Percentiles rank a stretch among this genome's conserved stretches.
phyloP scores from a whole-genome alignment of 2,113 vertebrate species.

The Panthera leo region DNA sequence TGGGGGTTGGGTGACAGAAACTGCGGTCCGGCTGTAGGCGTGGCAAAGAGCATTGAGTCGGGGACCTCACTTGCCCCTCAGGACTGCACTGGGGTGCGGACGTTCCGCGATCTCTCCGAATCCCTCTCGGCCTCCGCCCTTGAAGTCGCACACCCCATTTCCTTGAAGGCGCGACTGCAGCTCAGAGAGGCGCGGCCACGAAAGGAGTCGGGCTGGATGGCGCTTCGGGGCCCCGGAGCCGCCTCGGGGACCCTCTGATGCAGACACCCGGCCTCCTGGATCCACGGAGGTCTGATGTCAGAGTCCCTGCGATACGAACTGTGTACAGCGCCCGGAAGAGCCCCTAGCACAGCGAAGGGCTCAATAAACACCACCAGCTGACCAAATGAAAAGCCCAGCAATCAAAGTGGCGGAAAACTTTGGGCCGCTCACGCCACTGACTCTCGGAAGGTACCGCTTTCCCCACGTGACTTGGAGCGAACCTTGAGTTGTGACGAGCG shows the following conservation, averaged over 20 bases:
- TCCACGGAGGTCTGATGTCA: not conserved
- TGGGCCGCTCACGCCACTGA: rapidly evolving
- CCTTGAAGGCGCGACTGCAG: rapidly evolving
- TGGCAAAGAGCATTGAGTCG: not conserved
- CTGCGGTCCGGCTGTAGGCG: rapidly evolving
- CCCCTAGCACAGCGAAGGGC: not conserved
- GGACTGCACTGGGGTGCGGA: rapidly evolving
- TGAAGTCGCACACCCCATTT: not conserved
- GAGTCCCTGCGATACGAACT: not conserved
- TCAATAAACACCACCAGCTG: not conserved
- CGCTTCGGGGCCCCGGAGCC: rapidly evolving
- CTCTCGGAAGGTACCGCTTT: not conserved
- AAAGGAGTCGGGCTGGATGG: not conserved
- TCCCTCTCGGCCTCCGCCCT: not conserved
- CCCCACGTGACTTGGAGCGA: not conserved
- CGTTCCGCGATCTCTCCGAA: not conserved
- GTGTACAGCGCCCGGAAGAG: not conserved
- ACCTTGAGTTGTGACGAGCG: not conserved
- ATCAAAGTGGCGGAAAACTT: not conserved
- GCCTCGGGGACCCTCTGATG: not conserved
- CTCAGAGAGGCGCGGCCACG: not conserved
- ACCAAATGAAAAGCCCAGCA: not conserved
- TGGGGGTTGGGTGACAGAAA: not conserved
- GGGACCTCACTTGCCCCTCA: not conserved
- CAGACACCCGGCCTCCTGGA: not conserved